Evolutionary conservation across 2,888 invertebrate species (phyloP).

Genomic region (Nymphalis urticae): DNA sequence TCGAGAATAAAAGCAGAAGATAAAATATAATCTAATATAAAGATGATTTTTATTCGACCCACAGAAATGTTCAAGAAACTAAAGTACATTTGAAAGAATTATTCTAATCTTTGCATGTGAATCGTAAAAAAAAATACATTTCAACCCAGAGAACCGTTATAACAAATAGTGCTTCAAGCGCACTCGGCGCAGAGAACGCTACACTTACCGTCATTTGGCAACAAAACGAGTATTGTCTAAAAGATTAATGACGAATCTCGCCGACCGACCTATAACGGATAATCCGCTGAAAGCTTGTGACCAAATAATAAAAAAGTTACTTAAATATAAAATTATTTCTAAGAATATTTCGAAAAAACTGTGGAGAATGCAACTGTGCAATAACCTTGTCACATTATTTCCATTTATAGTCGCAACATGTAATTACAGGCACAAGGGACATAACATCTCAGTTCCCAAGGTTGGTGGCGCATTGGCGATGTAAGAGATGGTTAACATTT

Average conservation of each 20-base stretch:
- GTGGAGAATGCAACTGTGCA: no score
- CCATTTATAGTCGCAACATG: no score
- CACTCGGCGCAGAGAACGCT: constrained; percentile 32
- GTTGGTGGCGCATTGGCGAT: no score
- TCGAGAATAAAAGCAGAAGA: no score
- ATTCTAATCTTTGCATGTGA: neutral
- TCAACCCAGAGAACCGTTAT: constrained; percentile 17
- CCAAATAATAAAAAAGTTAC: constrained; percentile 28
- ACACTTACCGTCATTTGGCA: constrained; percentile 35
- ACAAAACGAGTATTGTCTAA: constrained; percentile 38
- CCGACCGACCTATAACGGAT: constrained; percentile 35
- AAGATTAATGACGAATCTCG: constrained; percentile 38
- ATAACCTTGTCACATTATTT: no score
- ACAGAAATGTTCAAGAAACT: neutral
- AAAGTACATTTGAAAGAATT: neutral
- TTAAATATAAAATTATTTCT: constrained; percentile 3
- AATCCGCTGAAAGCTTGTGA: constrained; percentile 27
- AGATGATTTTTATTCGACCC: no score
- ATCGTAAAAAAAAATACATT: constrained; percentile 7
- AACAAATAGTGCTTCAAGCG: constrained; percentile 36
- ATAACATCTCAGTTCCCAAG: no score
- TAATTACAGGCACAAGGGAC: no score
- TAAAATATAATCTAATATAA: no score
- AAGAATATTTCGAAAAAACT: constrained; percentile 4
- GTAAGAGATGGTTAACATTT: no score